Base-by-base conservation (phyloP, 2,113 vertebrate genomes). In the Hydropotes inermis region DNA sequence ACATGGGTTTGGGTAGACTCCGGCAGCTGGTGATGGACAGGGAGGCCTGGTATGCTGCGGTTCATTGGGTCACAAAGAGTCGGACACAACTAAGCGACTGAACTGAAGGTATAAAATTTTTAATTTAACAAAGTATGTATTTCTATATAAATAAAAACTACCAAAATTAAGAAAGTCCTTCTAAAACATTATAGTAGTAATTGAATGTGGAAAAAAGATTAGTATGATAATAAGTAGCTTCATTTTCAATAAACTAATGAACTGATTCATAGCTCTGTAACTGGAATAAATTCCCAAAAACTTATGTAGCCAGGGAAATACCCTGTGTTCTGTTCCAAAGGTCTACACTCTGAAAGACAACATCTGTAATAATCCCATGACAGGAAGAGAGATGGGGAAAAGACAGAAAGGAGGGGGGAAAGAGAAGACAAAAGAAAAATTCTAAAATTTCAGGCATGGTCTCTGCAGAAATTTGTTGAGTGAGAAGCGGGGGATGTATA, bases 281-380 rank as follows among this genome's bases (percentile, higher is more conserved):
- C 8, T 95, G 39, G 43, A 93, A 87, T 91, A 92, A 86, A 88
- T 78, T 89, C 60, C 79, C 81, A 64, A 95, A 95, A 94, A 39
- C 27, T 92, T 83, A 85, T 13, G 27, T 5, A 89, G 50, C 25
- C 27, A 86, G 52, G 70, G 54, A 96, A 90, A 61, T 47, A 89
- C 25, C 45, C 57, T 64, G 8, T 88, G 50, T 91, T 21, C 33
- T 43, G n/a, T 86, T 91, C 47, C 45, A 91, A n/a, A 30, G 7
- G 79, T 39, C 87, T 76, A 74, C 10, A 87, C n/a, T 92, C 58
- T 28, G 57, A 58, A 94, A 76, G 16, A 12, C 28, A 78, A 0
- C 28, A 43, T 87, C 55, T 87, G 30, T 84, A 93, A 98, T 57
- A 95, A 93, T 88, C 30, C 16, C 28, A 76, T 8, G 17, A 85